These are phyloP conservation scores for Orbicella faveolata DNA, from an alignment of 64 coral and sea anemone species.

Conservation along the genomic window DNA sequence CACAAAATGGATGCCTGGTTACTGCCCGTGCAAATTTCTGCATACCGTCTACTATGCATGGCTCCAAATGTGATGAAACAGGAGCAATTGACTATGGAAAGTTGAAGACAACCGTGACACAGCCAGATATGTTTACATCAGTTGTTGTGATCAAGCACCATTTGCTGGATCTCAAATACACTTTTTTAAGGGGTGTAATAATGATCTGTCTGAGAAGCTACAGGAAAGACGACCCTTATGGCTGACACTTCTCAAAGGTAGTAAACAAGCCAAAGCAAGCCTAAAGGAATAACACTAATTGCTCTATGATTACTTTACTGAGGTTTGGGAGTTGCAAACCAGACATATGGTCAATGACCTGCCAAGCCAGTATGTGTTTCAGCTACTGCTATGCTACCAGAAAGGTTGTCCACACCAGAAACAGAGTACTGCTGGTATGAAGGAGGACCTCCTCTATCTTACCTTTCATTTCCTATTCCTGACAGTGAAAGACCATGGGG, in stretches of 20 bases:
- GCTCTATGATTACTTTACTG: conserved; percentile 35
- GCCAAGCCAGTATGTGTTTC: conserved; percentile 19
- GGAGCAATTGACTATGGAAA: background rate
- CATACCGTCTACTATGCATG: conserved; percentile 42
- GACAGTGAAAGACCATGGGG: conserved; percentile 4
- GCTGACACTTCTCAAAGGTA: conserved; percentile 18
- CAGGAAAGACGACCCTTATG: background rate
- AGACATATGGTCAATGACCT: conserved; percentile 5
- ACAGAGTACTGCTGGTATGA: conserved; percentile 19
- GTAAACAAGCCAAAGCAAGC: conserved; percentile 24
- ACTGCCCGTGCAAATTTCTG: conserved; percentile 38
- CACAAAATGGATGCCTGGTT: conserved; percentile 44
- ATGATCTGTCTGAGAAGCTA: background rate
- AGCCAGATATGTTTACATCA: conserved; percentile 19
- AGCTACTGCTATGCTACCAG: conserved; percentile 35
- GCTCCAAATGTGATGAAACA: conserved; percentile 3
- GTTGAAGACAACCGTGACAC: background rate
- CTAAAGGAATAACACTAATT: conserved; percentile 24
- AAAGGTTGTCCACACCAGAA: conserved; percentile 28
- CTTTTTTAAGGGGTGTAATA: background rate
- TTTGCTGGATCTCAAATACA: background rate
- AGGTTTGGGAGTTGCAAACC: conserved; percentile 31
- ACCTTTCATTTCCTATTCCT: conserved; percentile 29
- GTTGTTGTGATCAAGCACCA: background rate
- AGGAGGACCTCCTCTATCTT: conserved; percentile 36